Evolutionary conservation across 1,140 invertebrate species (phyloP).

Genomic region (Plutomurus gul): DNA sequence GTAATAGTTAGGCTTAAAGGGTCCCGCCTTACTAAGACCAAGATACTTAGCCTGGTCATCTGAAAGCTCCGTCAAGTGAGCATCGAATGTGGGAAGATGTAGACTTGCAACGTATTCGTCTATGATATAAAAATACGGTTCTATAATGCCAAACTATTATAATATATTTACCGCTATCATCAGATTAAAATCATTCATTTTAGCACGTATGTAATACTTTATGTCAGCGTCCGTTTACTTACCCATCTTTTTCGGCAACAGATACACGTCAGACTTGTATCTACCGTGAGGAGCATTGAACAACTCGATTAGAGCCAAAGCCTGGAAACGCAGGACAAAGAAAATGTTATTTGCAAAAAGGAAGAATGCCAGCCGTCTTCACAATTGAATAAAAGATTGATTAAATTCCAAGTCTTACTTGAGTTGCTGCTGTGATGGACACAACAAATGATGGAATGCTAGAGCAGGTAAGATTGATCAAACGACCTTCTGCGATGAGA

Average conservation of each 20-base stretch:
- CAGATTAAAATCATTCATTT: no score
- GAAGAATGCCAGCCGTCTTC: not conserved
- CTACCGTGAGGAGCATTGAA: conserved; percentile 92
- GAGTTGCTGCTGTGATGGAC: conserved; percentile 91
- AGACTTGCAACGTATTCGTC: conserved; percentile 96
- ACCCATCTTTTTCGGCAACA: conserved; percentile 98
- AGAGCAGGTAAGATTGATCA: conserved; percentile 95
- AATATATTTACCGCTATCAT: not conserved
- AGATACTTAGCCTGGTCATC: conserved; percentile 98
- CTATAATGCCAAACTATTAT: no score
- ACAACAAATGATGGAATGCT: conserved; percentile 97
- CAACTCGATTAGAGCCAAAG: conserved; percentile 91
- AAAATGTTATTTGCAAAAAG: no score
- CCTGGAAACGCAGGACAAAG: conserved; percentile 60
- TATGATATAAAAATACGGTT: conserved; percentile 56
- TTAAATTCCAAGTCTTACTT: conserved; percentile 60
- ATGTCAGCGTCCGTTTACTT: conserved; percentile 57
- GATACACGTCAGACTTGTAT: conserved; percentile 96
- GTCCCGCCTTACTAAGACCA: conserved; percentile 92
- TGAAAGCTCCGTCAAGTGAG: conserved; percentile 90
- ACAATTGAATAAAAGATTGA: not conserved
- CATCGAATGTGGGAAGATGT: conserved; percentile 95
- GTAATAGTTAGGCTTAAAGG: conserved; percentile 90
- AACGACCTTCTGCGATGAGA: conserved; percentile 88
- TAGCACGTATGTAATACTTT: no score